phyloP scores from a whole-genome alignment of 2,797 vertebrate genomes.

The Neoniphon sammara region DNA sequence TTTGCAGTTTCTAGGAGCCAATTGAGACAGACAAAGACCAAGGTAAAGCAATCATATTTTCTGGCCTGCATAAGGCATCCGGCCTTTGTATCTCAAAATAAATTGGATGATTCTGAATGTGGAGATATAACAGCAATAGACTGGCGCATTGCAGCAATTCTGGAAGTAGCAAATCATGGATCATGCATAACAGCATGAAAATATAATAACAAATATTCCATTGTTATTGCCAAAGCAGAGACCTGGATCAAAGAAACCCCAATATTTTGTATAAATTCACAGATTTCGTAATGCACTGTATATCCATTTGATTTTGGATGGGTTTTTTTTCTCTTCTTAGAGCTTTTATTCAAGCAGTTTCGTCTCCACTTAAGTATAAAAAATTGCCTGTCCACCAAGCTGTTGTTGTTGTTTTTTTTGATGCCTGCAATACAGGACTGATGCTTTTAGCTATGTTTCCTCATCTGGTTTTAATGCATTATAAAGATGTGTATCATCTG shows the following conservation, averaged over 20 bases:
- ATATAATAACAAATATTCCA: no score
- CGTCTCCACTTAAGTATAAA: no score
- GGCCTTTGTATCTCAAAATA: not conserved
- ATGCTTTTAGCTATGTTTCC: no score
- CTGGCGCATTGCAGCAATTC: not conserved
- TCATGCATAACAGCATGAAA: not conserved
- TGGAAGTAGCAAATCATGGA: not conserved
- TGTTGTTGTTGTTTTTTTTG: no score
- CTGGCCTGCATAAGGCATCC: not conserved
- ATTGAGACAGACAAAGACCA: not conserved
- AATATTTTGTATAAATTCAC: not conserved
- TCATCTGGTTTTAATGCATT: no score
- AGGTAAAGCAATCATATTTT: conserved; percentile 1
- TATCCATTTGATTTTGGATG: not conserved
- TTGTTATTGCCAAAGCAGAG: not conserved
- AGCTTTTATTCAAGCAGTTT: no score
- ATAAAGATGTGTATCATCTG: no score
- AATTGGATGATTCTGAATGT: not conserved
- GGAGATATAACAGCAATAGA: not conserved
- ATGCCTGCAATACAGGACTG: no score
- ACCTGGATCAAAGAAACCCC: not conserved
- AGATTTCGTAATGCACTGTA: not conserved
- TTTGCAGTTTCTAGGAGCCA: not conserved
- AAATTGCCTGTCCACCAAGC: no score
- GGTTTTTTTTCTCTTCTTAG: no score